Conservation (phyloP, 2,113 vertebrate genomes). For the Calyptomena viridis region DNA sequence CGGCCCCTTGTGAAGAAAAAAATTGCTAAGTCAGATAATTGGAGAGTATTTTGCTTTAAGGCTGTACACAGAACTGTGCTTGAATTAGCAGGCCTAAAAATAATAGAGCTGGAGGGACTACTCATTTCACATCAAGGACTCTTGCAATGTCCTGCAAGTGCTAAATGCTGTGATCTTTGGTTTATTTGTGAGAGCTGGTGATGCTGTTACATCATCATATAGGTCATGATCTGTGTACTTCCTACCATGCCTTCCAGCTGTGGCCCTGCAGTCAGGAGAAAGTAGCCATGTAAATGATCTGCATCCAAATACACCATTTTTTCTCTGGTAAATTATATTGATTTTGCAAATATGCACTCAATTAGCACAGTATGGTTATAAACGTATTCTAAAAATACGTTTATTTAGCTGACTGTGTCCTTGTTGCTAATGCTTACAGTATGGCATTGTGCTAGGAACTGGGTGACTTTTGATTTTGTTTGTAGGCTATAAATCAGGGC, state of each 20-base stretch:
- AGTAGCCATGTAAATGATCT: not conserved
- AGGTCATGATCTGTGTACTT: not conserved
- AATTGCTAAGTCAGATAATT: not conserved
- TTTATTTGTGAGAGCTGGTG: not conserved
- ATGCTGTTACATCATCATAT: not conserved
- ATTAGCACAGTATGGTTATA: not conserved
- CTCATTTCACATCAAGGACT: not conserved
- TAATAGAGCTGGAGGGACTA: not conserved
- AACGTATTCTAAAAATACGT: not conserved
- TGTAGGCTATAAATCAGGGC: not conserved
- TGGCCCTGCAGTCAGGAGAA: not conserved
- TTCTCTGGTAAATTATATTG: not conserved
- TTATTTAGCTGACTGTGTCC: not conserved
- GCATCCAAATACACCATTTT: not conserved
- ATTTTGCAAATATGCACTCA: not conserved
- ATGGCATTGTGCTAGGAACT: not conserved
- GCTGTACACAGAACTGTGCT: not conserved
- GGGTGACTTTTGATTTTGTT: not conserved
- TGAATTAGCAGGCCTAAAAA: not conserved
- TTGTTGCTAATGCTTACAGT: not conserved
- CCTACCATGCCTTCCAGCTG: not conserved
- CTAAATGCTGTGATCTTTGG: not conserved
- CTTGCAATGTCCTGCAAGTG: not conserved
- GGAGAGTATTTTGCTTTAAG: not conserved
- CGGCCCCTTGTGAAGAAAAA: not conserved